Conservation (phyloP, 2,888 invertebrate species). For the Campoletis raptor region DNA sequence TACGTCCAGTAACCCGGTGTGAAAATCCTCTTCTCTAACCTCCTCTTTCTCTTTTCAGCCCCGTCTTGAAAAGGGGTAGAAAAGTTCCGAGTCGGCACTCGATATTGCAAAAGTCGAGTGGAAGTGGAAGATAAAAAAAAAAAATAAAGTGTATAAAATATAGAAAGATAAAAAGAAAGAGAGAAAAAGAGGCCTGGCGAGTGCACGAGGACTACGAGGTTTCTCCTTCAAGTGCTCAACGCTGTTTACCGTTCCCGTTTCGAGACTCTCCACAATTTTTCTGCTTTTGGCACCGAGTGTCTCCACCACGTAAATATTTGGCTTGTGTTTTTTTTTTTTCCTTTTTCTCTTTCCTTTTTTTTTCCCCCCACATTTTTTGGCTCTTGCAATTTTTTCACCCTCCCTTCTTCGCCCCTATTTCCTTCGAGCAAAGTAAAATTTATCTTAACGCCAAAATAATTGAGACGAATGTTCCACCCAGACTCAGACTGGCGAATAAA, state of each 20-base stretch:
- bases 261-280: constrained; percentile 44
- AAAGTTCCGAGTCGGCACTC: constrained; percentile 59
- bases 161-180: constrained; percentile 2
- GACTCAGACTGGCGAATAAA: not conserved
- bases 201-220: constrained; percentile 49
- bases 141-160: not conserved
- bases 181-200: constrained; percentile 44
- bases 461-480: constrained; percentile 2
- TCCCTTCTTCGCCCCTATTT: not conserved
- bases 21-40: constrained; percentile 51
- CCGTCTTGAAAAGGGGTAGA: constrained; percentile 16
- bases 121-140: constrained; percentile 8
- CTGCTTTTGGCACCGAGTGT: constrained; percentile 64
- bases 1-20: constrained; percentile 38
- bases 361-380: constrained; percentile 20
- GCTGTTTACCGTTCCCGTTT: constrained; percentile 63
- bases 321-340: constrained; percentile 39
- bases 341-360: not conserved
- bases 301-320: constrained; percentile 59
- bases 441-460: constrained; percentile 14
- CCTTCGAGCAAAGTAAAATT: constrained; percentile 21
- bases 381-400: constrained; percentile 16
- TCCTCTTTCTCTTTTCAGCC: not conserved
- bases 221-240: constrained; percentile 57
- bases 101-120: constrained; percentile 62